Evolutionary conservation across 2,113 vertebrate genomes (phyloP).

Genomic region (Hucho hucho): DNA sequence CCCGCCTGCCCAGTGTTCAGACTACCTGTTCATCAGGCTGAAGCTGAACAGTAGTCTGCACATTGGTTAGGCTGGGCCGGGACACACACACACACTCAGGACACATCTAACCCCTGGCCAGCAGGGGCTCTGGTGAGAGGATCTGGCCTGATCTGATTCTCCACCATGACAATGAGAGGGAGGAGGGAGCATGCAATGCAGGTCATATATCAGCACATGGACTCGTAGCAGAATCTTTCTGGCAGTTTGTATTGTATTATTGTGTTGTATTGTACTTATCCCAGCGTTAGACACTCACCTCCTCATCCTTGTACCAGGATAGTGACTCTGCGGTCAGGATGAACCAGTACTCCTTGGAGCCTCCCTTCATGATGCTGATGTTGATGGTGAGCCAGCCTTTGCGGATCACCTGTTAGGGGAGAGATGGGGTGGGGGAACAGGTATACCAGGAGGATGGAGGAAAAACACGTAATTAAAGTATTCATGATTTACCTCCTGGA

Average conservation of each 20-base stretch:
- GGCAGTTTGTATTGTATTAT: too few relatives aligned
- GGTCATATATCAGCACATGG: background rate
- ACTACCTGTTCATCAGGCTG: conserved; percentile 87
- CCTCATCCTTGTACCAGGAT: conserved; percentile 99
- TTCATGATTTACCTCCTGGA: background rate
- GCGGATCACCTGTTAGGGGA: conserved; percentile 84
- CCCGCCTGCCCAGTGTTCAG: conserved; percentile 89
- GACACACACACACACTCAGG: conserved; percentile 57
- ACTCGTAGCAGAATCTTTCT: background rate
- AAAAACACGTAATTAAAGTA: conserved; percentile 25
- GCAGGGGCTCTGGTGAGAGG: background rate
- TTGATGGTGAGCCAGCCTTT: conserved; percentile 96
- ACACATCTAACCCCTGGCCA: background rate
- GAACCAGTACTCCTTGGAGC: conserved; percentile 99
- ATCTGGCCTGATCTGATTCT: background rate
- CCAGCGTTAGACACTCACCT: conserved; percentile 73
- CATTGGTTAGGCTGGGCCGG: conserved; percentile 84
- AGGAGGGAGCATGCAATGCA: background rate
- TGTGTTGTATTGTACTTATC: background rate
- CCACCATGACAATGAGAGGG: background rate
- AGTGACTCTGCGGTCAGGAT: conserved; percentile 92
- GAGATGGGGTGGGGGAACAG: conserved; percentile 20
- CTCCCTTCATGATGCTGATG: conserved; percentile 98
- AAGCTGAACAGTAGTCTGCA: conserved; percentile 84
- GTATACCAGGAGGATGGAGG: conserved; percentile 34